Evolutionary conservation across 1,140 invertebrate genomes (phyloP).

Genomic region (Frieseomelitta varia): DNA sequence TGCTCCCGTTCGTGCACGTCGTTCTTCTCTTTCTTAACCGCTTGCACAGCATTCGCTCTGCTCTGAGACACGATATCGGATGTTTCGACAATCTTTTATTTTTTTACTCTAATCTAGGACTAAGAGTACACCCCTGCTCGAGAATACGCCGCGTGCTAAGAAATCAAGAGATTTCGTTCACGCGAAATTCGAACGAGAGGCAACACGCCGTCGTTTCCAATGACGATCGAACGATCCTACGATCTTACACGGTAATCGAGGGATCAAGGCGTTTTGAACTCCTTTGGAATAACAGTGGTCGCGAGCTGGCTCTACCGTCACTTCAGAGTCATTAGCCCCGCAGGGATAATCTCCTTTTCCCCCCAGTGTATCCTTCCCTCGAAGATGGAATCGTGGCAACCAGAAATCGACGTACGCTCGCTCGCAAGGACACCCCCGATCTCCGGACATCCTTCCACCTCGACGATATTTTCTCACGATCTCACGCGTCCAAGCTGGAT

Average conservation of each 20-base stretch:
- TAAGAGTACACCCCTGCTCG: conserved; percentile 2
- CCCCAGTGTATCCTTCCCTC: not conserved
- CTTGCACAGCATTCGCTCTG: not conserved
- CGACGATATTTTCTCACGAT: conserved; percentile 40
- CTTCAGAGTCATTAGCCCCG: not conserved
- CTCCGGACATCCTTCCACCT: conserved; percentile 29
- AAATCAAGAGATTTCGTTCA: not conserved
- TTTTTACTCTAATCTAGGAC: conserved; percentile 49
- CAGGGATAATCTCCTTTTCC: conserved; percentile 5
- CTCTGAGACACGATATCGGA: not conserved
- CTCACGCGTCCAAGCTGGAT: conserved; percentile 26
- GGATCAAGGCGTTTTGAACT: not conserved
- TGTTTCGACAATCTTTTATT: conserved; percentile 60
- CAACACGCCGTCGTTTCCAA: not conserved
- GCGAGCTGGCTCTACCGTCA: not conserved
- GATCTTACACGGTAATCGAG: not conserved
- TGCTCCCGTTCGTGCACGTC: conserved; percentile 14
- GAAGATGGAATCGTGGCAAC: conserved; percentile 39
- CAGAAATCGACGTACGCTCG: conserved; percentile 22
- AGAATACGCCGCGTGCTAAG: not conserved
- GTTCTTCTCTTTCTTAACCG: conserved; percentile 16
- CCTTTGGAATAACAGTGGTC: conserved; percentile 13
- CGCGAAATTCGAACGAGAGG: not conserved
- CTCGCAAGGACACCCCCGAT: conserved; percentile 16
- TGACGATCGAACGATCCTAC: not conserved